phyloP scores from a whole-genome alignment of 37 sponge, comb jelly and placozoan species.

The Ephydatia muelleri region DNA sequence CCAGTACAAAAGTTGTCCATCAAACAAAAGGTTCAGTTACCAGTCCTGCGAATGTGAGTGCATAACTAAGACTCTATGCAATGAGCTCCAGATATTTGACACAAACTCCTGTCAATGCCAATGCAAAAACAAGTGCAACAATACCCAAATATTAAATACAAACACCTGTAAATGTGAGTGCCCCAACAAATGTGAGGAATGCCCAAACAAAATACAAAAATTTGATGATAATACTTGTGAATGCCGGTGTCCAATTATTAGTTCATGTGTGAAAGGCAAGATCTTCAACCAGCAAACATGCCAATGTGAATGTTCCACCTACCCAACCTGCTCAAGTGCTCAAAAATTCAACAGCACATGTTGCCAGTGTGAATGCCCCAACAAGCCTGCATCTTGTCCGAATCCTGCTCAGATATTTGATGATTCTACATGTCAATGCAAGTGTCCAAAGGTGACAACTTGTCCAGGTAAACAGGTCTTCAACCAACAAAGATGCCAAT shows the following conservation, averaged over 20 bases:
- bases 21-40: conserved; percentile 1
- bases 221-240: conserved; percentile 5
- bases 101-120: conserved; percentile 6
- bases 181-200: background rate
- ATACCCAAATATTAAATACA: background rate
- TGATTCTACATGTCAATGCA: conserved; percentile 3
- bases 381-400: background rate
- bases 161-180: conserved; percentile 40
- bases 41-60: conserved; percentile 17
- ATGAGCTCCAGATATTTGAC: background rate
- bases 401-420: background rate
- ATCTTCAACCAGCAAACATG: conserved; percentile 6
- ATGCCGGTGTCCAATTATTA: conserved; percentile 3
- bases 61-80: background rate
- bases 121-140: conserved; percentile 7
- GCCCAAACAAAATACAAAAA: background rate
- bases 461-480: conserved; percentile 19
- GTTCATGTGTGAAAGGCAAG: background rate
- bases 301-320: conserved; percentile 30
- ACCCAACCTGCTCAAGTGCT: background rate
- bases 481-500: conserved; percentile 12
- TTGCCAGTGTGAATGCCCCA: conserved; percentile 5
- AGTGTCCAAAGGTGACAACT: background rate
- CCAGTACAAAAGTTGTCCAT: background rate
- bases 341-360: background rate